Base-by-base conservation (phyloP, 2,797 vertebrate genomes). In the Acestrorhynchus altus region DNA sequence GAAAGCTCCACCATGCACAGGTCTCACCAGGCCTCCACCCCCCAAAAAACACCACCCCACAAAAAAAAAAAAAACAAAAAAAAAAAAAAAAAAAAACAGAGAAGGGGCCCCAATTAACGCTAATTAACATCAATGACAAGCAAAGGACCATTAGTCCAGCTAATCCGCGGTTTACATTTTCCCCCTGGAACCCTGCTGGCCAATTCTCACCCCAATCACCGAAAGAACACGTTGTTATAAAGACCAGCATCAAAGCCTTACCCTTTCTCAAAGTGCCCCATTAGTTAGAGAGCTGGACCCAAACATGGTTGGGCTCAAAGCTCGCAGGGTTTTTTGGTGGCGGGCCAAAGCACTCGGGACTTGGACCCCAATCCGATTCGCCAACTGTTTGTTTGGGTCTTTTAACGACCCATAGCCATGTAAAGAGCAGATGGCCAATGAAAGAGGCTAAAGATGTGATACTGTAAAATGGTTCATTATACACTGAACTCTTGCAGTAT, bases 111-210 rank as follows among this genome's bases (percentile, higher is more conserved):
- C 91, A 93, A 94, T 94, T 94, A 93, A 93, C 83, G 82, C 88
- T 91, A 93, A 94, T 94, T 93, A 94, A 91, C 89, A 87, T 94
- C 92, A 94, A 91, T 70, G 90, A 91, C 90, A 92, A 90, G 88
- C 89, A 39, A 87, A 79, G 71, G 88, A 88, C 89, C 90, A 92
- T 92, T 93, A 92, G 92, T 87, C 90, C 83, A 16, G 90, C 91
- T 94, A 94, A 94, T 94, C 93, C 93, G 60, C 80, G 78, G 91
- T 92, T 93, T 93, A 93, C 89, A 88, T 92, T 91, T 91, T 90
- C 87, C 88, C 86, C 85, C 84, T 87, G 92, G 90, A 92, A 90
- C 91, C 92, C 92, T 85, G 91, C 92, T 91, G 91, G 87, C 85
- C 87, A 87, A 85, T 90, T 92, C 91, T 92, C 89, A 89, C 82